Percentiles rank a stretch among this genome's conserved stretches.
These are phyloP conservation scores for Acanthopagrus latus DNA, from an alignment of 2,797 vertebrate species.

Conservation along the genomic window DNA sequence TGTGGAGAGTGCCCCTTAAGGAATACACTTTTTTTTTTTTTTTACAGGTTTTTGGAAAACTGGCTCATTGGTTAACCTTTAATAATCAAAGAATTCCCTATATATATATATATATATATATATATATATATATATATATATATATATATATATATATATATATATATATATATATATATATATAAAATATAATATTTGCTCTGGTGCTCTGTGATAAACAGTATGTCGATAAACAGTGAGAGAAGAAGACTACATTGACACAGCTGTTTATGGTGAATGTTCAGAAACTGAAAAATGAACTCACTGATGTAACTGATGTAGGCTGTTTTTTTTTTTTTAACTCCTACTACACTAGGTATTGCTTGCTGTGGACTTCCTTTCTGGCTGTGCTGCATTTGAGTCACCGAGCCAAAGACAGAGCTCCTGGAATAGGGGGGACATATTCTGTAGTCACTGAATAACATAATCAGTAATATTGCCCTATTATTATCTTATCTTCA, in stretches of 20 bases:
- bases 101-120: too few species aligned
- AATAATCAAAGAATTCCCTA: slow-evolving; percentile 9
- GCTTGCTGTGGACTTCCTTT: not conserved
- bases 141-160: too few species aligned
- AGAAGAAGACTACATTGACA: not conserved
- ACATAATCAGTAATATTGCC: too few species aligned
- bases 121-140: too few species aligned
- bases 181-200: too few species aligned
- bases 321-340: not conserved
- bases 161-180: too few species aligned
- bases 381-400: not conserved
- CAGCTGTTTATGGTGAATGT: not conserved
- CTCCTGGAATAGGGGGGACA: not conserved
- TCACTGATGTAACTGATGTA: not conserved
- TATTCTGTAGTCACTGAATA: not conserved
- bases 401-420: not conserved
- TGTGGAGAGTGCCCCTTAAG: slow-evolving; percentile 62
- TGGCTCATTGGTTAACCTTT: slow-evolving; percentile 31
- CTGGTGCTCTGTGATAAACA: slow-evolving; percentile 11
- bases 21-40: slow-evolving; percentile 4
- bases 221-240: not conserved
- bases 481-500: too few species aligned
- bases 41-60: slow-evolving; percentile 23
- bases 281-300: not conserved
- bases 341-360: not conserved